Base-by-base conservation (phyloP, 1,140 invertebrate genomes). In the Dermatophagoides farinae region DNA sequence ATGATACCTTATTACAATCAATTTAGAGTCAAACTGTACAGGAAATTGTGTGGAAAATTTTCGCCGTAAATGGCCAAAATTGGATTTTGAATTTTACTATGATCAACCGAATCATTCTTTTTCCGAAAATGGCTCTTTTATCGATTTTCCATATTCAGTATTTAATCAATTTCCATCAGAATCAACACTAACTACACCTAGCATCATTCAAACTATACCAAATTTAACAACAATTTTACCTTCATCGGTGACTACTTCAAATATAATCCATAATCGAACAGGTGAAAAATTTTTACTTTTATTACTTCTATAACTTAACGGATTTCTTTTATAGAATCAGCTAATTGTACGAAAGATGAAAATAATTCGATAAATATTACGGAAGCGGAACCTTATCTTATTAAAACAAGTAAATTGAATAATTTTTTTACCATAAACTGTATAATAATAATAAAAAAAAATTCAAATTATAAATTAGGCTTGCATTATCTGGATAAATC, bases 61-160 rank as follows among this genome's bases (percentile, higher is more conserved):
- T 16, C 43, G 31, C 9, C 43, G 58, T 18, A 16, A 60, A 40
- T 60, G 58, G 58, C 58, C 58, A 11, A 16, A 49, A 22, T 47
- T 60, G 1, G 31, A 60, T 31, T 60, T 60, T 60, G 58, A 60
- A 25, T 46, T 47, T 16, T 60, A 47, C 10, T 50, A 60, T 43
- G 58, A 49, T 11, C 23, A 50, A 12, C 31, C 5, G 18, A 31
- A 31, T 20, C 11, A 57, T 57, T 18, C 18, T 18, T 14, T 6
- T 2, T 1, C 38, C 22, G 20, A 18, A 25, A 31, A 41, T 25
- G 53, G 8, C 1, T 53, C 51, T 39, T 31, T 25, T 53, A 14
- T 18, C 22, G 46, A 20, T 23, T 20, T 47, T 23, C 22, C 46
- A 4, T 47, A 47, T 47, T 47, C 46, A 47, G 1, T 47, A 31